Evolutionary conservation across 1,140 invertebrate species (phyloP).

Genomic region (Pinna nobilis): DNA sequence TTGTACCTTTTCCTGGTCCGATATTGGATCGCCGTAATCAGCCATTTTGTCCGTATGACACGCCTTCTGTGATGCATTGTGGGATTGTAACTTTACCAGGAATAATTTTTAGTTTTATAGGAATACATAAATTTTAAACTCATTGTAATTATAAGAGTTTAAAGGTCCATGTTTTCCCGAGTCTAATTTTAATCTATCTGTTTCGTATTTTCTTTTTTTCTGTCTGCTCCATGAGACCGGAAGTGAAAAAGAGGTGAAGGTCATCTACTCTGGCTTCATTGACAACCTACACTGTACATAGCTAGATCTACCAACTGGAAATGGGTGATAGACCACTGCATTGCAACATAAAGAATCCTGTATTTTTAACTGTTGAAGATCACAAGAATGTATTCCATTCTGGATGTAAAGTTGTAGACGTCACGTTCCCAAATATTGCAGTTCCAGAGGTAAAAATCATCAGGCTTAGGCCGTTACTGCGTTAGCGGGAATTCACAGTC

Average conservation of each 20-base stretch:
- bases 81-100: not conserved
- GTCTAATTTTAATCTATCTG: too few species aligned
- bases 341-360: conserved; percentile 48
- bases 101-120: not conserved
- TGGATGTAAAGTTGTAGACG: conserved; percentile 62
- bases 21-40: conserved; percentile 70
- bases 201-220: too few species aligned
- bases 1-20: conserved; percentile 72
- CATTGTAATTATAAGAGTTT: not conserved
- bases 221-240: not conserved
- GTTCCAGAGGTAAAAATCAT: conserved; percentile 55
- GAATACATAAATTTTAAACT: not conserved
- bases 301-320: not conserved
- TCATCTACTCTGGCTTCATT: conserved; percentile 21
- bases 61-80: conserved; percentile 41
- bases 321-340: conserved; percentile 52
- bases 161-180: too few species aligned
- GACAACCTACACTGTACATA: conserved; percentile 5
- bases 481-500: too few species aligned
- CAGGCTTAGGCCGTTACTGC: not conserved
- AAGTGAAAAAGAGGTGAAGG: not conserved
- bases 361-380: conserved; percentile 50
- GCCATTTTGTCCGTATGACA: conserved; percentile 66
- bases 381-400: conserved; percentile 48
- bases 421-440: conserved; percentile 60